These are phyloP conservation scores for Pteronura brasiliensis DNA, from an alignment of 2,113 vertebrate species.

Conservation along the genomic window DNA sequence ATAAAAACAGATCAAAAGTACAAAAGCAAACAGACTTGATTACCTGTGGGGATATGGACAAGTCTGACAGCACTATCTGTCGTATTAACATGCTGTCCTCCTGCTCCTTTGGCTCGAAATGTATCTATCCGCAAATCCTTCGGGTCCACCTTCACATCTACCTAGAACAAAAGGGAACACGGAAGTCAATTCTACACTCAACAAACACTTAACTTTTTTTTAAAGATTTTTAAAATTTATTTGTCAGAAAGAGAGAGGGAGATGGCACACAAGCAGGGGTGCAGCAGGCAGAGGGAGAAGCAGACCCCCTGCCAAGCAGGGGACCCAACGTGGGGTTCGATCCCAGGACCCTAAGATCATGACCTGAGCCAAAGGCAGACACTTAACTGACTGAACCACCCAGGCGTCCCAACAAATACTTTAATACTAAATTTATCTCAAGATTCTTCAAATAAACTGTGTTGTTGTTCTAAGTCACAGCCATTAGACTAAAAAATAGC, in stretches of 20 bases:
- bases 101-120: slow-evolving; percentile 92
- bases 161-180: slow-evolving; percentile 77
- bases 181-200: neutral
- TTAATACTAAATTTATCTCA: neutral
- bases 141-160: slow-evolving; percentile 89
- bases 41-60: slow-evolving; percentile 95
- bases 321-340: no score
- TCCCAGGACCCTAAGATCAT: no score
- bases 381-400: no score
- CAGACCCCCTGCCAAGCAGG: no score
- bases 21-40: neutral
- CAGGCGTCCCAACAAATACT: neutral
- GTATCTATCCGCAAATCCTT: slow-evolving; percentile 94
- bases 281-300: no score
- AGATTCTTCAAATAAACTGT: slow-evolving; percentile 15
- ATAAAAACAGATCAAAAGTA: neutral
- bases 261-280: no score
- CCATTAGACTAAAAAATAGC: neutral
- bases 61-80: slow-evolving; percentile 95
- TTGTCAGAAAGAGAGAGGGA: no score
- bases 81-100: slow-evolving; percentile 95
- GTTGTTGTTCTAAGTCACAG: neutral
- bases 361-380: no score
- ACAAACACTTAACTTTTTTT: neutral
- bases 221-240: no score